Base-by-base conservation (phyloP, 2,113 vertebrate genomes). In the Bombycilla garrulus region DNA sequence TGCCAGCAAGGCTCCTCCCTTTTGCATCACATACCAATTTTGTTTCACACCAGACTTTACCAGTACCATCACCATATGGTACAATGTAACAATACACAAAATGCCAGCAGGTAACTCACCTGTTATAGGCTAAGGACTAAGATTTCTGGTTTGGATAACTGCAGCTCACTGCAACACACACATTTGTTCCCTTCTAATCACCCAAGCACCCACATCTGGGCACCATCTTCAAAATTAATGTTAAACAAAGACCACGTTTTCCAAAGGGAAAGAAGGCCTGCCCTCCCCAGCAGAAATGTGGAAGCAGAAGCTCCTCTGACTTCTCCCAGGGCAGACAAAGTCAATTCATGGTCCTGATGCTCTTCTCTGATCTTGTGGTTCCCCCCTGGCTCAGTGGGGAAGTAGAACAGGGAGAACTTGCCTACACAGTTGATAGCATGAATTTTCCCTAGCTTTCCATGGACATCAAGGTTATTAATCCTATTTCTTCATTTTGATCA, bases 391-490 rank as follows among this genome's bases (percentile, higher is more conserved):
- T 67, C 45, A 17, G 13, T 0, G 3, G 6, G 2, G 12, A 26
- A 44, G 8, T 7, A 6, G 12, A 73, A 29, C 3, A 36, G 14
- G 15, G 31, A 69, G 3, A 12, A 76, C 10, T 48, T 5, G 0
- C 11, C 31, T 28, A 23, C 18, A 23, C 2, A 21, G 6, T 16
- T 26, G 15, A 12, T 3, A 36, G 4, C 10, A 22, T 0, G 0
- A 16, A 10, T 67, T 48, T 62, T 60, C 51, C 20, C 8, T 17
- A 54, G 12, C 5, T 89, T 65, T 73, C 56, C 25, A 42, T 20
- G 7, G 74, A 24, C 3, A 8, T 18, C 0, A 2, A 71, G 12
- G 6, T 64, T 73, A 58, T 54, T 54, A 86, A 77, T 23, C 50
- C 6, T 11, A 0, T 48, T 78, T 73, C 23, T 78, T 91, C 5